Base-by-base conservation (phyloP, 2,797 vertebrate species). In the Heterohyrax brucei region DNA sequence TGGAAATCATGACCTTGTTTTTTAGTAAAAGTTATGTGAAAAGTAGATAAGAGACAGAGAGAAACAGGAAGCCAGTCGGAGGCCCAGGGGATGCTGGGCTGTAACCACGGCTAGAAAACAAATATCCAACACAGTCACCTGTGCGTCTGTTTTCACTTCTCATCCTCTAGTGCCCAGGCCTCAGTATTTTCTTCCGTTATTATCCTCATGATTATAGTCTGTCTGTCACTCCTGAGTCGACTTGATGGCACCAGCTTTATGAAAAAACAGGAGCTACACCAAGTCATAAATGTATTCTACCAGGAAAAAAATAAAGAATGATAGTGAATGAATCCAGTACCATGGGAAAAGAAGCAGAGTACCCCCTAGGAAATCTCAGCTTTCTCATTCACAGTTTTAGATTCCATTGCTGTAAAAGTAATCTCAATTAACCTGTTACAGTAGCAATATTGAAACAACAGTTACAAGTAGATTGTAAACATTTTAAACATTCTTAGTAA, bases 401-500 rank as follows among this genome's bases (percentile, higher is more conserved):
- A 87, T 93, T 46, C 14, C n/a, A 87, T 5, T 83, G n/a, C 82
- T 86, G 91, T 9, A 24, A 85, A 95, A 85, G 66, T n/a, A 59
- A 81, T n/a, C 28, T 19, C 1, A 89, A 28, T 79, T 59, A 21
- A 91, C 59, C 72, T 77, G 30, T 76, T 91, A 80, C 5, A 33
- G 13, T 59, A 92, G 56, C 56, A 30, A 1, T 76, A 66, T 53
- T 90, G 30, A 44, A 79, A 53, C 22, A 28, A 21, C 72, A n/a
- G 1, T 64, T 64, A 77, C 68, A 90, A 64, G 75, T 77, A 64
- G 56, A 87, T 61, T 72, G 75, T 80, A 30, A 93, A 73, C 56
- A 39, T 13, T 81, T 82, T 59, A 82, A 89, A 13, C 5, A 28
- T 84, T 26, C 44, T 56, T 56, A 2, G n/a, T 72, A 76, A 68